A percentile compares a stretch with the other conserved stretches of the same genome.
phyloP scores from a whole-genome alignment of 2,113 vertebrate species.

The Tychaedon coryphoeus region DNA sequence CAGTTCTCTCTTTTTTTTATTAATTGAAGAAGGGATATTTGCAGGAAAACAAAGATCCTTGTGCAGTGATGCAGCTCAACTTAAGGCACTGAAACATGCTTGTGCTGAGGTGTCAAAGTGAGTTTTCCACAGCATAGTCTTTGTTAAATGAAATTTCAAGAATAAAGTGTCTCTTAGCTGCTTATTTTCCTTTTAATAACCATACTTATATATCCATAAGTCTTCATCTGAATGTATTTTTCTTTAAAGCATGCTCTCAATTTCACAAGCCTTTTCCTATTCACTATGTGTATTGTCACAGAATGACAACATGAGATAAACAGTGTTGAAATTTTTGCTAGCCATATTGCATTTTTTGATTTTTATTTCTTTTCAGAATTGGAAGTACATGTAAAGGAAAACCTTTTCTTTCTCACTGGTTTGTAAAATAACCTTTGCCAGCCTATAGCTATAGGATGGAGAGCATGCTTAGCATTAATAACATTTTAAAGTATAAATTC shows the following conservation, averaged over 20 bases:
- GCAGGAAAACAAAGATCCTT: background rate
- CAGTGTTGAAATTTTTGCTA: background rate
- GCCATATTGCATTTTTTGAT: fast-evolving
- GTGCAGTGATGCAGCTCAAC: background rate
- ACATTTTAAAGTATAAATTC: background rate
- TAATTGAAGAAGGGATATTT: background rate
- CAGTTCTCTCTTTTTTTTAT: background rate
- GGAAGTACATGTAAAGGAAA: background rate
- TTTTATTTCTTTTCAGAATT: background rate
- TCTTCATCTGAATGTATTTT: background rate
- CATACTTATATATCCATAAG: background rate
- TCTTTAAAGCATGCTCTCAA: background rate
- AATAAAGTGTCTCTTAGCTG: background rate
- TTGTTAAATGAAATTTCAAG: background rate
- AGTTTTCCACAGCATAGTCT: background rate
- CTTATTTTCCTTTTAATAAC: background rate
- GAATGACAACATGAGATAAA: background rate
- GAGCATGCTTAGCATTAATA: background rate
- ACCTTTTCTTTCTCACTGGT: background rate
- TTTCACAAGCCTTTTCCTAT: background rate
- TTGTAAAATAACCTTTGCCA: background rate
- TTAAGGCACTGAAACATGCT: background rate
- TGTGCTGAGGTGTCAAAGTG: background rate
- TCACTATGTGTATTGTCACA: background rate
- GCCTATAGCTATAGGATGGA: background rate